Conservation (phyloP, 2,797 vertebrate species). For the Galaxias olidus region DNA sequence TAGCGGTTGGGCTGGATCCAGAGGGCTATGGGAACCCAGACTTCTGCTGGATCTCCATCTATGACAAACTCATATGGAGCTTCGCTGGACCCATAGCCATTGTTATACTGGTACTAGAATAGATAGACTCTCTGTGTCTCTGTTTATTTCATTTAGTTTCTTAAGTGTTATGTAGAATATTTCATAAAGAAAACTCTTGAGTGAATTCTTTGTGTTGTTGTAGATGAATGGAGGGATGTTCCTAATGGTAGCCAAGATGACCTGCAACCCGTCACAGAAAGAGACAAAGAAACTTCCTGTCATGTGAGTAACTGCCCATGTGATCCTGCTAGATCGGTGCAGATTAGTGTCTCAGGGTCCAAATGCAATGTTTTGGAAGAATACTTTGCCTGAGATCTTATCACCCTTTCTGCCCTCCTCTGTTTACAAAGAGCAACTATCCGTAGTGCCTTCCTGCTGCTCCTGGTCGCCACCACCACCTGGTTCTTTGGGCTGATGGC, state of each 20-base stretch:
- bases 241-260: constrained; percentile 89
- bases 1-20: constrained; percentile 94
- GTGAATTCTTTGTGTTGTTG: constrained; percentile 29
- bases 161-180: neutral
- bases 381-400: constrained; percentile 13
- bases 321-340: constrained; percentile 11
- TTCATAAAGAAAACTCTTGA: neutral
- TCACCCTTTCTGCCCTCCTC: constrained; percentile 47
- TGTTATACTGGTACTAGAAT: constrained; percentile 87
- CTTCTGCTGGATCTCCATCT: constrained; percentile 98
- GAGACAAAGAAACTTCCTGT: constrained; percentile 93
- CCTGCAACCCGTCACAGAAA: constrained; percentile 91
- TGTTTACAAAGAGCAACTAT: constrained; percentile 82
- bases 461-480: constrained; percentile 91
- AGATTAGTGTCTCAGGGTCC: no score
- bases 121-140: neutral
- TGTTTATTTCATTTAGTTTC: neutral
- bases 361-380: no score
- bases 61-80: constrained; percentile 98
- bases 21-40: constrained; percentile 97
- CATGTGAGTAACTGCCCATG: constrained; percentile 82
- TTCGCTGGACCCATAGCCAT: constrained; percentile 94
- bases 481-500: constrained; percentile 98
- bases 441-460: constrained; percentile 90
- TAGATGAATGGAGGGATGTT: constrained; percentile 95